Evolutionary conservation across 2,888 invertebrate genomes (phyloP).

Genomic region (Lapara coniferarum): DNA sequence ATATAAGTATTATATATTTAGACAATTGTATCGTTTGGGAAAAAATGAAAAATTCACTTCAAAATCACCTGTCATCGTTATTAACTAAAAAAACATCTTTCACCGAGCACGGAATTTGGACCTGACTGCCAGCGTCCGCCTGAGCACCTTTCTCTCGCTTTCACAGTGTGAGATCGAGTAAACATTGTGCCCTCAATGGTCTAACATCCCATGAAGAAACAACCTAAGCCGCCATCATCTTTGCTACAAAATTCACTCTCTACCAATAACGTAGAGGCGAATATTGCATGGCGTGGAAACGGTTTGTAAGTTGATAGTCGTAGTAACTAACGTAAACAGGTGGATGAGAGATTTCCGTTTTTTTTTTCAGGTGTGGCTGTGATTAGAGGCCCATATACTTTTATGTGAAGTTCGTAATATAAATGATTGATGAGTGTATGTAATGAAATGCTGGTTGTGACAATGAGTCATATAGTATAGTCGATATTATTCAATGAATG

Average conservation of each 20-base stretch:
- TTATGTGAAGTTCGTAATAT: conserved; percentile 22
- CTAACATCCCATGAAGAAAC: conserved; percentile 29
- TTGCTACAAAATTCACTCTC: not conserved
- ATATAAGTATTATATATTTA: not conserved
- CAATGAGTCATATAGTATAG: not conserved
- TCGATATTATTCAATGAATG: not conserved
- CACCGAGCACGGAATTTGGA: conserved; percentile 71
- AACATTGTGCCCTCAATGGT: conserved; percentile 65
- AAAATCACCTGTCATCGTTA: conserved; percentile 26
- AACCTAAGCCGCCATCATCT: not conserved
- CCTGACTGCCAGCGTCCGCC: conserved; percentile 48
- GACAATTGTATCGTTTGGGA: not conserved
- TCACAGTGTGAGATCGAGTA: conserved; percentile 55
- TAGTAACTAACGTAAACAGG: conserved; percentile 47
- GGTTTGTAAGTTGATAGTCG: conserved; percentile 26
- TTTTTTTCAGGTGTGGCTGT: conserved; percentile 53
- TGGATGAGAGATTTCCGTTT: conserved; percentile 57
- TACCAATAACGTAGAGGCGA: conserved; percentile 28
- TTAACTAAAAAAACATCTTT: conserved; percentile 57
- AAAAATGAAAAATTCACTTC: conserved; percentile 24
- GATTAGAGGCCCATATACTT: conserved; percentile 44
- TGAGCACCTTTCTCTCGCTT: conserved; percentile 74
- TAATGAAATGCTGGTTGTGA: not conserved
- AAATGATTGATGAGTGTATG: conserved; percentile 24
- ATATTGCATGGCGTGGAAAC: not conserved